phyloP scores from a whole-genome alignment of 2,888 invertebrate genomes.

The Halictus ligatus region DNA sequence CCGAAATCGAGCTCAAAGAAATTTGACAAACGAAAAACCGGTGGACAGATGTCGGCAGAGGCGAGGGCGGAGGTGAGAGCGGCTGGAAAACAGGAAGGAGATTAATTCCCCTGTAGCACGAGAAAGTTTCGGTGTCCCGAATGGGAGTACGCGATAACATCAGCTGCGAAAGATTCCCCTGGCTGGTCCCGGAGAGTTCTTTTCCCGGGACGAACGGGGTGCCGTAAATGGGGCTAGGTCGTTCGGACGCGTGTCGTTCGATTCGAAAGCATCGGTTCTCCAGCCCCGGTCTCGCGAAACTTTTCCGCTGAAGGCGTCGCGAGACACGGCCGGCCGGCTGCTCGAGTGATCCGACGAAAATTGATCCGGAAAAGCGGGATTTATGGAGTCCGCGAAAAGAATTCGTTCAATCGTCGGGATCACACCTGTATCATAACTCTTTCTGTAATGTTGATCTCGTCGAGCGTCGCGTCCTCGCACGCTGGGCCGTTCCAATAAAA shows the following conservation, averaged over 20 bases:
- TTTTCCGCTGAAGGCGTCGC: constrained; percentile 5
- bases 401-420: not conserved
- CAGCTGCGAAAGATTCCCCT: constrained; percentile 19
- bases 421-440: constrained; percentile 19
- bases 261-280: constrained; percentile 29
- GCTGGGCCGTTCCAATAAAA: too few relatives aligned
- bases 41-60: not conserved
- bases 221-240: not conserved
- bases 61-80: not conserved
- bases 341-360: constrained; percentile 11
- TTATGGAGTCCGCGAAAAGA: not conserved
- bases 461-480: not conserved
- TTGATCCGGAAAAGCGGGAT: constrained; percentile 28
- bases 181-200: constrained; percentile 4
- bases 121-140: constrained; percentile 26
- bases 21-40: constrained; percentile 18
- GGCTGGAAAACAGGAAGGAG: not conserved
- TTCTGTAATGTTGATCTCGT: constrained; percentile 24
- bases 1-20: constrained; percentile 11
- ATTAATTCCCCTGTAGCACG: constrained; percentile 21
- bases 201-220: not conserved
- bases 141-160: constrained; percentile 30
- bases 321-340: not conserved
- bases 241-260: constrained; percentile 22
- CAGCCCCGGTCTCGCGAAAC: constrained; percentile 16